Evolutionary conservation across 2,797 vertebrate genomes (phyloP).

Genomic region (Sebastes dallii): DNA sequence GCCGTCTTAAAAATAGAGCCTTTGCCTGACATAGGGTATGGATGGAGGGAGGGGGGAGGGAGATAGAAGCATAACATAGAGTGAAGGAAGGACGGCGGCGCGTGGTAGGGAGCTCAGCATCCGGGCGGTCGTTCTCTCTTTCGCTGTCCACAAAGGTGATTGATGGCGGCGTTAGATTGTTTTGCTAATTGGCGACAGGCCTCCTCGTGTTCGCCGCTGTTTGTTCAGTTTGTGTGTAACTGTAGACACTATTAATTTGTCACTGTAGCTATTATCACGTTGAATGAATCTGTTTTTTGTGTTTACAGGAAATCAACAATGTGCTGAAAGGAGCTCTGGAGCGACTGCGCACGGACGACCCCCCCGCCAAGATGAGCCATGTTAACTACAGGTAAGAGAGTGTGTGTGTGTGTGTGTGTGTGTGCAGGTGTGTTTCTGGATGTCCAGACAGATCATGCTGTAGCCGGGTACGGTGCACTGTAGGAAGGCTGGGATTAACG

Average conservation of each 20-base stretch:
- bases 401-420: not conserved
- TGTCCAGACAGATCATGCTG: not conserved
- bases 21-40: slow-evolving; percentile 35
- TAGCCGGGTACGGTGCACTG: not conserved
- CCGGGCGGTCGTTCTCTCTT: slow-evolving; percentile 14
- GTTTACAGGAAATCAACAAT: slow-evolving; percentile 68
- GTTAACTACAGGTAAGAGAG: slow-evolving; percentile 66
- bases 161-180: slow-evolving; percentile 40
- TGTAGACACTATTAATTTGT: not conserved
- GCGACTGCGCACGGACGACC: slow-evolving; percentile 33
- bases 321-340: slow-evolving; percentile 65
- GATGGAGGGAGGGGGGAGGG: slow-evolving; percentile 39
- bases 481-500: slow-evolving; percentile 54
- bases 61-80: slow-evolving; percentile 47
- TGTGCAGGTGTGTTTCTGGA: slow-evolving; percentile 4
- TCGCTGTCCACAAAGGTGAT: slow-evolving; percentile 51
- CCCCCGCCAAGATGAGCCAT: slow-evolving; percentile 60
- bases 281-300: not conserved
- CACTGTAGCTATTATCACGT: not conserved
- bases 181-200: slow-evolving; percentile 50
- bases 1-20: slow-evolving; percentile 61
- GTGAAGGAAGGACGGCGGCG: slow-evolving; percentile 30
- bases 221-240: not conserved
- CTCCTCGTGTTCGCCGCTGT: not conserved
- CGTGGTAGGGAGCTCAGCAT: slow-evolving; percentile 15